phyloP scores from a whole-genome alignment of 2,113 vertebrate genomes.

The Larimichthys crocea region DNA sequence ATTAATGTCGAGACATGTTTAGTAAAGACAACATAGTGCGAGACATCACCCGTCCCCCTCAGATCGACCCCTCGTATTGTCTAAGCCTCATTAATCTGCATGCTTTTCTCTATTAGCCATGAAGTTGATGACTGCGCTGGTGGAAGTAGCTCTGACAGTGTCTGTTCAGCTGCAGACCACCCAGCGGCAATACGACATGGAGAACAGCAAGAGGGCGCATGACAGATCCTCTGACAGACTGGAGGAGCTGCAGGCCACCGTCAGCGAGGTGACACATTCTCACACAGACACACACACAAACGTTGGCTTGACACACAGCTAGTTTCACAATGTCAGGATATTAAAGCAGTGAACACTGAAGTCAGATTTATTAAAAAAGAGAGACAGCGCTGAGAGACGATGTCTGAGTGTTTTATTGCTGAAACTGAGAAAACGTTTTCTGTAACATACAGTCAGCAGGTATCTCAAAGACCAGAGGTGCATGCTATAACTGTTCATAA shows the following conservation, averaged over 20 bases:
- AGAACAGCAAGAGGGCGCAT: slow-evolving; percentile 71
- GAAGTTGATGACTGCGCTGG: slow-evolving; percentile 84
- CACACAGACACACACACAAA: slow-evolving; percentile 4
- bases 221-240: slow-evolving; percentile 70
- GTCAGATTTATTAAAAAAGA: neutral
- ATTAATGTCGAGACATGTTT: neutral
- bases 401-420: neutral
- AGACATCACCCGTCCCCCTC: neutral
- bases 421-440: neutral
- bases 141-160: slow-evolving; percentile 76
- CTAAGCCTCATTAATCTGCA: neutral
- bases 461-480: too few species aligned
- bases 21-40: neutral
- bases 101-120: slow-evolving; percentile 70
- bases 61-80: neutral
- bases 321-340: neutral
- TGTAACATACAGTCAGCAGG: too few species aligned
- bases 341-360: neutral
- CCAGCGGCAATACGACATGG: slow-evolving; percentile 70
- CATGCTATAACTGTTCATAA: neutral
- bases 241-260: slow-evolving; percentile 75
- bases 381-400: too few species aligned
- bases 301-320: neutral
- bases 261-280: slow-evolving; percentile 69
- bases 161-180: slow-evolving; percentile 76